These are phyloP conservation scores for Garra rufa DNA, from an alignment of 2,113 vertebrate genomes.

Conservation along the genomic window DNA sequence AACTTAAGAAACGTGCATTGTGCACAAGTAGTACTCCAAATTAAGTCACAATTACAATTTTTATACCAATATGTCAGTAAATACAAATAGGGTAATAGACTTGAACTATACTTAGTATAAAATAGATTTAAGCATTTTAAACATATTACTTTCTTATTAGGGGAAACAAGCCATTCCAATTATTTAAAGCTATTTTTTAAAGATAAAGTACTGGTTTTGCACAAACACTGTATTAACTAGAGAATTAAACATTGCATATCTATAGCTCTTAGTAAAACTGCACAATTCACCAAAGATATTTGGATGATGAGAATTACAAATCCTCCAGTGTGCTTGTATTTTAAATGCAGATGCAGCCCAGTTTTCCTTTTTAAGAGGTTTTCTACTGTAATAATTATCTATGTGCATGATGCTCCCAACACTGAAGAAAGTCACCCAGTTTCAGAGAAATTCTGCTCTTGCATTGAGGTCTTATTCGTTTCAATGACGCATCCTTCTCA, in stretches of 20 bases:
- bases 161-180: background rate
- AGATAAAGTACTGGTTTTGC: background rate
- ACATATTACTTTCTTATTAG: too few species aligned
- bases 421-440: background rate
- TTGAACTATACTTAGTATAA: too few species aligned
- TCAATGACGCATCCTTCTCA: slow-evolving; percentile 38
- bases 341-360: background rate
- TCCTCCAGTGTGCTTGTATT: background rate
- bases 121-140: too few species aligned
- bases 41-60: too few species aligned
- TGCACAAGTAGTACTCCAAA: too few species aligned
- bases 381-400: background rate
- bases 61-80: too few species aligned
- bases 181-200: background rate
- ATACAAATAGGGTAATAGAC: too few species aligned
- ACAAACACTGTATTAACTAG: background rate
- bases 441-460: slow-evolving; percentile 48
- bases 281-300: background rate
- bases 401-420: background rate
- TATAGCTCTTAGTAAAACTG: slow-evolving; percentile 1
- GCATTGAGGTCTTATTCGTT: slow-evolving; percentile 48
- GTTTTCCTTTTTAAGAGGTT: slow-evolving; percentile 13
- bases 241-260: background rate
- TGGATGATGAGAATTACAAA: background rate
- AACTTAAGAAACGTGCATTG: too few species aligned